Percentiles rank a stretch among this genome's conserved stretches.
These are phyloP conservation scores for Oedothorax gibbosus DNA, from an alignment of 1,140 invertebrate species.

Conservation along the genomic window DNA sequence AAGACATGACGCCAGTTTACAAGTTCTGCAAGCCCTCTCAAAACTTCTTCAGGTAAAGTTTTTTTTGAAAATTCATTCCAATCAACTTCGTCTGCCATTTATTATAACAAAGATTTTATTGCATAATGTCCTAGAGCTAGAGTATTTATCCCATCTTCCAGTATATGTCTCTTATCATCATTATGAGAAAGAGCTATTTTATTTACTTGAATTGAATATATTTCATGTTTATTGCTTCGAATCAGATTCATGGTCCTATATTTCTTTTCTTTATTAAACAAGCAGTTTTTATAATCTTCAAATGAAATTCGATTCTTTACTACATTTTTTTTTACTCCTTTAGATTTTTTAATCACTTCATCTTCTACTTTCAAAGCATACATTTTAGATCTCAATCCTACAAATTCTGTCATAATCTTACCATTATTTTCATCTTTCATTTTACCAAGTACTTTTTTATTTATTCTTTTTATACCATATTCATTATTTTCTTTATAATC, in stretches of 20 bases:
- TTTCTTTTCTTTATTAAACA: slow-evolving; percentile 50
- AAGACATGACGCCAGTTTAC: neutral
- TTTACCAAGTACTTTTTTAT: slow-evolving; percentile 71
- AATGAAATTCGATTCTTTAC: slow-evolving; percentile 61
- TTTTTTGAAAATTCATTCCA: neutral
- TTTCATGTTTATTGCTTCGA: slow-evolving; percentile 56
- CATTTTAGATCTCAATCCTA: slow-evolving; percentile 70
- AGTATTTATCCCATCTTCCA: neutral
- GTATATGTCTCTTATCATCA: slow-evolving; percentile 14
- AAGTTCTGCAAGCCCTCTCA: neutral
- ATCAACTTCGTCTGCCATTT: neutral
- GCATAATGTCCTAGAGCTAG: neutral
- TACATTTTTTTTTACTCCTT: slow-evolving; percentile 62
- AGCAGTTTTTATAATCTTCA: slow-evolving; percentile 62
- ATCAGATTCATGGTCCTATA: slow-evolving; percentile 61
- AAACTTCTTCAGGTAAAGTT: neutral
- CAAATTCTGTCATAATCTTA: slow-evolving; percentile 67
- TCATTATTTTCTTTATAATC: slow-evolving; percentile 62
- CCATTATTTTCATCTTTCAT: slow-evolving; percentile 71
- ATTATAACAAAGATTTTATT: slow-evolving; percentile 1
- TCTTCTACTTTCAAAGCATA: slow-evolving; percentile 65
- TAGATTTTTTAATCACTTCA: slow-evolving; percentile 61
- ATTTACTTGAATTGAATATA: slow-evolving; percentile 49
- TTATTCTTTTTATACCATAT: slow-evolving; percentile 63
- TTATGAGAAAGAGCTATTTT: neutral